Conservation (phyloP, 2,888 invertebrate species). For the Acronicta aceris region DNA sequence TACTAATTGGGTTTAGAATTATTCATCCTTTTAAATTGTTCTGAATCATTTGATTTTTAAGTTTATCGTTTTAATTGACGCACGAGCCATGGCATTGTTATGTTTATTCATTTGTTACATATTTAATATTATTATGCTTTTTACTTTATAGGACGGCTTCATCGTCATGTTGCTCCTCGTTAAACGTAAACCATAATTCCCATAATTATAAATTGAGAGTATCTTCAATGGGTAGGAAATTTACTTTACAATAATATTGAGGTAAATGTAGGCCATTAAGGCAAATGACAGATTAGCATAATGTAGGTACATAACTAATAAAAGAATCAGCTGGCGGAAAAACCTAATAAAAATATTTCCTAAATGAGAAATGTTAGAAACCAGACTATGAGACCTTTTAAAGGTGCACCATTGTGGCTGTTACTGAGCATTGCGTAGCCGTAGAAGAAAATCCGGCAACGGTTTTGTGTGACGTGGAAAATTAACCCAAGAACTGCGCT, state of each 20-base stretch:
- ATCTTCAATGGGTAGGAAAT: constrained; percentile 19
- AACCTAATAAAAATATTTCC: background rate
- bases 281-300: constrained; percentile 1
- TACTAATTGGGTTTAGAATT: constrained; percentile 46
- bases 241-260: constrained; percentile 8
- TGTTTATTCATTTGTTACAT: constrained; percentile 29
- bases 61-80: constrained; percentile 68
- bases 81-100: constrained; percentile 49
- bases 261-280: constrained; percentile 17
- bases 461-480: no score
- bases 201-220: constrained; percentile 21
- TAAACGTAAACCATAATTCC: constrained; percentile 51
- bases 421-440: no score
- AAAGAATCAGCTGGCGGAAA: background rate
- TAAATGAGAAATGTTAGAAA: background rate
- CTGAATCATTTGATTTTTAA: constrained; percentile 68
- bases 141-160: constrained; percentile 19
- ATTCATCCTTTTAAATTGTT: constrained; percentile 61
- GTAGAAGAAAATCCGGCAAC: no score
- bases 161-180: constrained; percentile 42
- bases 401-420: no score
- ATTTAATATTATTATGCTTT: constrained; percentile 14
- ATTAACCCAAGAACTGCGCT: no score
- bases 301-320: background rate
- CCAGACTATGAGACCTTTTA: no score